Evolutionary conservation across 2,113 vertebrate species (phyloP), one percentile per base, ranked within the genome.

Genomic region (Notarius quadriscutis): DNA sequence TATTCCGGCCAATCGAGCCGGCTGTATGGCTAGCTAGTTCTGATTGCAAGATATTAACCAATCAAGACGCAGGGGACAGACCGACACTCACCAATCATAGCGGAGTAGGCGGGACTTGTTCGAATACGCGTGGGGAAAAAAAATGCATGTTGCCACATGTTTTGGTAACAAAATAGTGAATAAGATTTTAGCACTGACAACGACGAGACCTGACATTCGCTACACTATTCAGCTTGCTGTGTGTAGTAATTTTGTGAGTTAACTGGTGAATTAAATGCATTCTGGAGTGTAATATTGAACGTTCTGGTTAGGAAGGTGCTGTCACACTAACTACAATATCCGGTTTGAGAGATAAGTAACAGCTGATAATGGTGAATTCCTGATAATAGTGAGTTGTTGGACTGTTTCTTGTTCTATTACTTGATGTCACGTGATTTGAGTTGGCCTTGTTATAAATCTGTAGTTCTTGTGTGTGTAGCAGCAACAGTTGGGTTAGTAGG

Each of bases 61-160:
- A 75, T 85, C 53, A 41, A 8, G 53, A 22, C 50, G 1, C 4
- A 85, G 84, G 71, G 84, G 69, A 85, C 55, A 1, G 57, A 50
- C 55, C 57, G 18, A 1, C 4, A n/a, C 0, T 48, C 60, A 41
- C 84, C 34, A 62, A 77, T 85, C 69, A 75, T 4, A 17, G 34
- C 12, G 27, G 9, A 57, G 83, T 55, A 74, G 67, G 83, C 51
- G 65, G 67, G 83, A 72, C 20, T 74, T 41, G 67, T 34, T 57
- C 65, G 18, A 72, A 72, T 34, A 72, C 65, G 83, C 65, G 83
- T 84, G 65, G 15, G 81, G 51, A 27, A 8, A 74, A 41, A 41
- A 84, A 74, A 74, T 55, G 65, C 27, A 25, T 53, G 34, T 53
- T 80, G 67, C 83, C 83, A 84, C 83, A 72, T 84, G 67, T 84